Conservation (phyloP, 2,113 vertebrate species). For the Notiomystis cincta region DNA sequence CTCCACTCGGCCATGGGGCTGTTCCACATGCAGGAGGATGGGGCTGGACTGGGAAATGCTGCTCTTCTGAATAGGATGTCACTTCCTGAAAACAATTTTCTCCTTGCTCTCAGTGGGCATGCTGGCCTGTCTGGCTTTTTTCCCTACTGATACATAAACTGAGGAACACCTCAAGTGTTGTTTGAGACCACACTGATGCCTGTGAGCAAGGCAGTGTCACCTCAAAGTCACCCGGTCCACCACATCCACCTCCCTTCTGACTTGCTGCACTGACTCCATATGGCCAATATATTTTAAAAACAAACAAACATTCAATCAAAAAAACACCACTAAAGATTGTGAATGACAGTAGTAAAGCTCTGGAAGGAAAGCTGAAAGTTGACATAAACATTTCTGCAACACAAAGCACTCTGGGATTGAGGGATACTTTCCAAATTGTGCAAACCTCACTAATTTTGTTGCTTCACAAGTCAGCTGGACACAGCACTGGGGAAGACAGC, state of each 20-base stretch:
- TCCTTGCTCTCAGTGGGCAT: background rate
- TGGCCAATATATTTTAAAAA: background rate
- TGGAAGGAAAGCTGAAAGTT: background rate
- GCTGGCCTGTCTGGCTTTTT: background rate
- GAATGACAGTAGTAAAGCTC: background rate
- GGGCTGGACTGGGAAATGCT: background rate
- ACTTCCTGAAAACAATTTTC: background rate
- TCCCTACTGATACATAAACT: background rate
- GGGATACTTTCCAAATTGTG: background rate
- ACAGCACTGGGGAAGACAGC: background rate
- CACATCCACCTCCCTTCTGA: background rate
- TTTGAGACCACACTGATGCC: background rate
- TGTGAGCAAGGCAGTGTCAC: background rate
- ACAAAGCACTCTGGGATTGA: background rate
- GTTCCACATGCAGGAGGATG: background rate
- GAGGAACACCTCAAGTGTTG: background rate
- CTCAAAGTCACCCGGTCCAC: background rate
- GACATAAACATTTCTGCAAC: background rate
- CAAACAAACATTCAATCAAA: background rate
- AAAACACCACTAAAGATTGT: fast-evolving
- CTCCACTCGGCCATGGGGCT: fast-evolving
- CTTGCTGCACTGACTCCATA: background rate
- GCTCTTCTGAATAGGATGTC: background rate
- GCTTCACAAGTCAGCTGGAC: background rate
- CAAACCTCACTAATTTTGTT: background rate